Percentiles rank a stretch among this genome's conserved stretches.
These are phyloP conservation scores for Machimus atricapillus DNA, from an alignment of 2,888 invertebrate species.

Conservation along the genomic window DNA sequence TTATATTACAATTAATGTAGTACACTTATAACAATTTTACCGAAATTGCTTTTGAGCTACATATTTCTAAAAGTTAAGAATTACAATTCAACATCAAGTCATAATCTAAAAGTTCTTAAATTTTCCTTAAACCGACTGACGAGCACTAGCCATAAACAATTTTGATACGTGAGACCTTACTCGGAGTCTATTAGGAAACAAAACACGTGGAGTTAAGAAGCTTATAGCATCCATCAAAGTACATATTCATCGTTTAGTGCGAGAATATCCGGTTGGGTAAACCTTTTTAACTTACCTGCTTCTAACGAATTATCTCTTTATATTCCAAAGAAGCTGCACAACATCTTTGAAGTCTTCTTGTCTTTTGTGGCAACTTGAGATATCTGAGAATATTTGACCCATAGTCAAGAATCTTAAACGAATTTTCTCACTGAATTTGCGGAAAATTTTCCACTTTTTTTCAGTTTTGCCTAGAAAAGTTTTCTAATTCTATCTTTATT, in stretches of 20 bases:
- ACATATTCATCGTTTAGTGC: neutral
- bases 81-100: neutral
- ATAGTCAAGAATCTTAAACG: neutral
- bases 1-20: too few species aligned
- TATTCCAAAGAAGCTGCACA: neutral
- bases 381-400: neutral
- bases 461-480: neutral
- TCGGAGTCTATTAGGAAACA: neutral
- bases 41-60: too few species aligned
- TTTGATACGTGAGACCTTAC: neutral
- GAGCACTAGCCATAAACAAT: neutral
- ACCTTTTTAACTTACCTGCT: neutral
- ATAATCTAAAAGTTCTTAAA: neutral
- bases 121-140: neutral
- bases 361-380: neutral
- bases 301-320: too few species aligned
- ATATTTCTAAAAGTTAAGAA: too few species aligned
- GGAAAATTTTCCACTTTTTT: neutral
- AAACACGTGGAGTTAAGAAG: neutral
- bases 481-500: slow-evolving; percentile 1
- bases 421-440: slow-evolving; percentile 30
- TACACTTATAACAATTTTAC: too few species aligned
- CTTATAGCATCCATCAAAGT: neutral
- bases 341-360: neutral
- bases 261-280: slow-evolving; percentile 1